Base-by-base conservation (phyloP, 1,140 invertebrate genomes). In the Glomeris maerens region DNA sequence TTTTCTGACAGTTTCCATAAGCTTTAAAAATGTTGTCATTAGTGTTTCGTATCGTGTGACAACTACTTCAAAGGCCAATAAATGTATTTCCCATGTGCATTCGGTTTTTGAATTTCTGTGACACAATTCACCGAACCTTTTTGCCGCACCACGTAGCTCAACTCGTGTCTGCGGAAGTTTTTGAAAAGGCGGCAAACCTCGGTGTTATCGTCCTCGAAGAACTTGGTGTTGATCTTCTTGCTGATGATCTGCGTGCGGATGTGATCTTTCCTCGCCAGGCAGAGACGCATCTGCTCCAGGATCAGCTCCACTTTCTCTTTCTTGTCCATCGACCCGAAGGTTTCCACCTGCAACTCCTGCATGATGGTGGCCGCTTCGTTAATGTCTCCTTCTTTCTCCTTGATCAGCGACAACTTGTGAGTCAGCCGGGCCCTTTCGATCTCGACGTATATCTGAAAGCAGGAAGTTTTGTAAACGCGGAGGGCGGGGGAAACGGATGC, bases 241-340 rank as follows among this genome's bases (percentile, higher is more conserved):
- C 92, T 92, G 62, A 99, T 98, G 55, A 99, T 98, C 68, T 97
- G 92, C 3, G 93, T 96, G 31, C 94, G 79, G 52, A 98, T 84
- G 66, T 89, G 98, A 69, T 99, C 95, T 63, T 95, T 84, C 59
- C 93, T 95, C 1, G 87, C 81, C 23, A 98, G 68, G 66, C 94
- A 98, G 0, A 98, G 72, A 50, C 95, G 76, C 93, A 99, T 99
- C 72, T 99, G 96, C 68, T 99, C 95, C 49, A 99, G 70, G 52
- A 99, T 95, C 28, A 98, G 76, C 60, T 96, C 89, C 27, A 79
- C 76, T 72, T 98, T 99, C 68, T 99, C 95, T 51, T 83, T 76
- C 64, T 91, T 90, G 47, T 97, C 88, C 95, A 99, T 99, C 0
- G 93, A 96, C 14, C 96, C 96, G 71, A 95, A 98, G 0, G 95